These are phyloP conservation scores for Cyanoramphus novaezelandiae DNA, from an alignment of 2,113 vertebrate species.

Conservation along the genomic window DNA sequence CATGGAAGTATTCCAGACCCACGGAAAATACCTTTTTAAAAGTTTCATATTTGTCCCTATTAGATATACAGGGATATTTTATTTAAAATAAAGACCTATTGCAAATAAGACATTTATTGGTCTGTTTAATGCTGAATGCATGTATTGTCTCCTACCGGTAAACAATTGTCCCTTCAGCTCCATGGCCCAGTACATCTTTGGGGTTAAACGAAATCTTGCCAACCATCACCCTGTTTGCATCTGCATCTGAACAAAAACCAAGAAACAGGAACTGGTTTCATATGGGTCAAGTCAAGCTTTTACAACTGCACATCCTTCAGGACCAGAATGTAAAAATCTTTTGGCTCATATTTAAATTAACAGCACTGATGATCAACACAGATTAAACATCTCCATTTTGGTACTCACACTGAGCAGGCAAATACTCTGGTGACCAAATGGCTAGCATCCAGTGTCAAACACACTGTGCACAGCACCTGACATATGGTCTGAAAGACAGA, in stretches of 20 bases:
- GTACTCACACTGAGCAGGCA: neutral
- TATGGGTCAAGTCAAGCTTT: neutral
- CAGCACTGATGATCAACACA: neutral
- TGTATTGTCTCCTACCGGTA: constrained; percentile 81
- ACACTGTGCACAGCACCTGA: neutral
- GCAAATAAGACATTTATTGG: neutral
- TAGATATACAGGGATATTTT: neutral
- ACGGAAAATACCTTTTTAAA: neutral
- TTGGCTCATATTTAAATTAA: neutral
- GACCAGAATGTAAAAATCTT: neutral
- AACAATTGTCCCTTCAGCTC: constrained; percentile 96
- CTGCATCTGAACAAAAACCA: constrained; percentile 77
- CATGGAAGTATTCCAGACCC: neutral
- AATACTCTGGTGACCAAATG: neutral
- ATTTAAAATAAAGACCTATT: neutral
- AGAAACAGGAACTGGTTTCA: neutral
- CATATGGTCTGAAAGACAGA: neutral
- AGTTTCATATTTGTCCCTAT: neutral
- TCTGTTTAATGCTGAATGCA: neutral
- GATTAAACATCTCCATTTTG: neutral
- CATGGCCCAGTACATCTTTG: constrained; percentile 90
- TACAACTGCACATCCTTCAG: neutral
- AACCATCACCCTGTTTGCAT: constrained; percentile 80
- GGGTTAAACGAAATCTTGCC: constrained; percentile 94
- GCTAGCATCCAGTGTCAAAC: neutral